Evolutionary conservation across 1,140 invertebrate genomes (phyloP).

Genomic region (Bombus ignitus): DNA sequence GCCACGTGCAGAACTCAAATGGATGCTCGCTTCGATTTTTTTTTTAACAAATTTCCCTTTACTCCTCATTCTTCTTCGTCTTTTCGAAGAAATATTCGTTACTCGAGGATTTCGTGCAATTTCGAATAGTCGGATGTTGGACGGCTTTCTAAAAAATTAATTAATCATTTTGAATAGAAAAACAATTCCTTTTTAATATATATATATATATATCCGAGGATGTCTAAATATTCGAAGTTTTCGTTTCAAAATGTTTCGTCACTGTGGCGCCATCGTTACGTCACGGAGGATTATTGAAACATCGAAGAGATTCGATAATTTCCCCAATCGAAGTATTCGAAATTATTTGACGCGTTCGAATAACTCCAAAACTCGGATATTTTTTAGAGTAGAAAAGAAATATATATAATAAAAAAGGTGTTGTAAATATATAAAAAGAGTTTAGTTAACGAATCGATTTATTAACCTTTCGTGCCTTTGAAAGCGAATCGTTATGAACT

Average conservation of each 20-base stretch:
- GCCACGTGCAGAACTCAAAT: background rate
- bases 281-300: background rate
- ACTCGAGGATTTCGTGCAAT: background rate
- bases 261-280: background rate
- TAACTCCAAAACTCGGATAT: background rate
- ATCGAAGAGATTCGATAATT: background rate
- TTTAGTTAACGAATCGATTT: constrained; percentile 41
- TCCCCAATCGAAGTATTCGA: background rate
- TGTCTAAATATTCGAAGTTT: constrained; percentile 1
- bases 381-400: background rate
- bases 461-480: constrained; percentile 48
- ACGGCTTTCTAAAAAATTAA: background rate
- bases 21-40: constrained; percentile 42
- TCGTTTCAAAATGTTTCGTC: background rate
- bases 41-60: no score
- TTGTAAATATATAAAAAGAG: constrained; percentile 31
- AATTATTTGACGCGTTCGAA: background rate
- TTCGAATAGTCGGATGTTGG: background rate
- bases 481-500: constrained; percentile 37
- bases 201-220: background rate
- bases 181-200: background rate
- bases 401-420: background rate
- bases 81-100: background rate
- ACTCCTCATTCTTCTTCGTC: background rate
- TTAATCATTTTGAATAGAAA: background rate